Percentiles rank a stretch among this genome's conserved stretches.
Conservation (phyloP, 2,888 invertebrate species). For the Drosophila picticornis region DNA sequence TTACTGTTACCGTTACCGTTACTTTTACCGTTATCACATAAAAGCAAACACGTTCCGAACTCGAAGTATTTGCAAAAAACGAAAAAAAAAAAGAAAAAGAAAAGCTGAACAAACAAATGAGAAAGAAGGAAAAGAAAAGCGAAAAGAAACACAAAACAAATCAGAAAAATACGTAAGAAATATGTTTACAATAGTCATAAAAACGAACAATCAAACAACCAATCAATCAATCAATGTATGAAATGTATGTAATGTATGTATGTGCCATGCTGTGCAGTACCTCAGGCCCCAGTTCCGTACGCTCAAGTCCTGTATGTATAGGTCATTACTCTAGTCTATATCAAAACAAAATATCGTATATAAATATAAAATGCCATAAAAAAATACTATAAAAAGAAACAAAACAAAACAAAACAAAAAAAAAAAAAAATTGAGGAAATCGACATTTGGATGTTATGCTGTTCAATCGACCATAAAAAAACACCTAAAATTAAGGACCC, state of each 20-base stretch:
- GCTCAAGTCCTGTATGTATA: constrained; percentile 47
- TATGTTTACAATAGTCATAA: constrained; percentile 22
- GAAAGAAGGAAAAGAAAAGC: constrained; percentile 44
- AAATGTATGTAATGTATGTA: constrained; percentile 61
- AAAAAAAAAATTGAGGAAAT: constrained; percentile 71
- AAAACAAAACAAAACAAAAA: constrained; percentile 33
- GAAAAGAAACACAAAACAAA: constrained; percentile 56
- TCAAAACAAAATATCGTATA: constrained; percentile 26
- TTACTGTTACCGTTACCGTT: constrained; percentile 36
- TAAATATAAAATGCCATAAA: constrained; percentile 22
- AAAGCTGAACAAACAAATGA: constrained; percentile 71
- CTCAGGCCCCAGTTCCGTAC: constrained; percentile 79
- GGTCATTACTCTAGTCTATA: constrained; percentile 21
- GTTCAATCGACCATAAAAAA: constrained; percentile 74
- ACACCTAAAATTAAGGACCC: constrained; percentile 16
- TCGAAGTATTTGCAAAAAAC: constrained; percentile 6
- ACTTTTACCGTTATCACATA: constrained; percentile 40
- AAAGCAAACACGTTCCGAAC: constrained; percentile 35
- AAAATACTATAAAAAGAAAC: constrained; percentile 30
- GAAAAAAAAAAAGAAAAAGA: neutral
- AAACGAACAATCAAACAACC: constrained; percentile 20
- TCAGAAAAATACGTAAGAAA: constrained; percentile 36
- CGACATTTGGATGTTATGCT: constrained; percentile 85
- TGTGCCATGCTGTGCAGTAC: constrained; percentile 86
- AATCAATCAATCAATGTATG: constrained; percentile 25